Base-by-base conservation (phyloP, 2,113 vertebrate genomes). In the Pleuronectes platessa region DNA sequence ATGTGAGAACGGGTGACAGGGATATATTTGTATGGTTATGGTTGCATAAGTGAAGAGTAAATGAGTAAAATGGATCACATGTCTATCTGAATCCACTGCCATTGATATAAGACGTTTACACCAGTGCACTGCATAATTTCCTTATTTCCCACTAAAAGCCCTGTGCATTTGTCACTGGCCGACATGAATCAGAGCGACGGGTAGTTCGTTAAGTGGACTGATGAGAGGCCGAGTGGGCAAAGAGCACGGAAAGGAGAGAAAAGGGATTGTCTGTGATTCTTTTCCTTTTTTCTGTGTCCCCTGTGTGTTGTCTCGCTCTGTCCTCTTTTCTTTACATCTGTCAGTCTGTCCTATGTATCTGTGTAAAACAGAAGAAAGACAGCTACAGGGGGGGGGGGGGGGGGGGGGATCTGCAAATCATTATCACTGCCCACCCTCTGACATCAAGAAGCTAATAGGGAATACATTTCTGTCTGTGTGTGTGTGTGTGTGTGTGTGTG, bases 181-280 rank as follows among this genome's bases (percentile, higher is more conserved):
- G 68, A 81, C 76, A 88, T 84, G 68, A 84, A 88, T 89, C 82
- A 76, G 58, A 70, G 20, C 74, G 87, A 85, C 76, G 68, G 21
- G 37, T 49, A 12, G 62, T 75, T 75, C 59, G 71, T 84, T 86
- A 71, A 51, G 72, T 1, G 0, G n/a, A 79, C 61, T 51, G 69
- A 81, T 74, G 80, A 81, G 20, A 84, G 74, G 42, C 76, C 79
- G 71, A 40, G 66, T 58, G 68, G 58, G 74, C 76, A 68, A 12
- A 31, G n/a, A 59, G 37, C 26, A 9, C 4, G 49, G 40, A 78
- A 56, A 53, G 42, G 47, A 47, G 5, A 59, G 20, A 40, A 40
- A 26, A 4, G 27, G 23, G 31, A 58, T 31, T 2, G 58, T 70
- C 61, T 20, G 61, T 31, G 9, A 61, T 58, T 55, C 2, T 54